These are phyloP conservation scores for Epiblema foenella DNA, from an alignment of 2,888 invertebrate genomes.

Conservation along the genomic window DNA sequence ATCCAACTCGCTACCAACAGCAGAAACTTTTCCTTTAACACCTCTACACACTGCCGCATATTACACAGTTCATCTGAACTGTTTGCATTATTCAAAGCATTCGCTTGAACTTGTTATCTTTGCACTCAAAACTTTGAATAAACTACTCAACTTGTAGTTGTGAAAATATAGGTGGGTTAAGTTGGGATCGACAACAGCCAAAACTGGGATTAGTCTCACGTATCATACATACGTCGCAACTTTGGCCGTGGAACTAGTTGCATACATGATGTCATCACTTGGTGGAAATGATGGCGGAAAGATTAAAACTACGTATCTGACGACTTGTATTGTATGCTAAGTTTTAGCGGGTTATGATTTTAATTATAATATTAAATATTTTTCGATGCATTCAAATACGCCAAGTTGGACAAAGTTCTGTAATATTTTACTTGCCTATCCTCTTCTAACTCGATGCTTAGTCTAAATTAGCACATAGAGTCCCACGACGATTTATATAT, in stretches of 20 bases:
- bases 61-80: conserved; percentile 50
- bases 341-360: neutral
- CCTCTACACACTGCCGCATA: conserved; percentile 53
- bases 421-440: neutral
- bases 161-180: conserved; percentile 73
- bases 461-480: too few relatives aligned
- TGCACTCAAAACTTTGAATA: conserved; percentile 76
- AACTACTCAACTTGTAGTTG: conserved; percentile 65
- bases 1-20: conserved; percentile 46
- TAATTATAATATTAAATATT: neutral
- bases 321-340: neutral
- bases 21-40: conserved; percentile 57
- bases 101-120: conserved; percentile 68
- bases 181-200: conserved; percentile 55
- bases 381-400: neutral
- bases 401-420: neutral
- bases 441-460: too few relatives aligned
- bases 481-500: too few relatives aligned
- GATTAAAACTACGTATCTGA: conserved; percentile 12
- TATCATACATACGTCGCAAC: conserved; percentile 28
- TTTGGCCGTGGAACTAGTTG: conserved; percentile 6
- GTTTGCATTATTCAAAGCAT: conserved; percentile 70
- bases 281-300: conserved; percentile 17
- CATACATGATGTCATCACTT: conserved; percentile 30
- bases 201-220: conserved; percentile 59